Base-by-base conservation (phyloP, 2,113 vertebrate genomes). In the Chlamydotis undulata region DNA sequence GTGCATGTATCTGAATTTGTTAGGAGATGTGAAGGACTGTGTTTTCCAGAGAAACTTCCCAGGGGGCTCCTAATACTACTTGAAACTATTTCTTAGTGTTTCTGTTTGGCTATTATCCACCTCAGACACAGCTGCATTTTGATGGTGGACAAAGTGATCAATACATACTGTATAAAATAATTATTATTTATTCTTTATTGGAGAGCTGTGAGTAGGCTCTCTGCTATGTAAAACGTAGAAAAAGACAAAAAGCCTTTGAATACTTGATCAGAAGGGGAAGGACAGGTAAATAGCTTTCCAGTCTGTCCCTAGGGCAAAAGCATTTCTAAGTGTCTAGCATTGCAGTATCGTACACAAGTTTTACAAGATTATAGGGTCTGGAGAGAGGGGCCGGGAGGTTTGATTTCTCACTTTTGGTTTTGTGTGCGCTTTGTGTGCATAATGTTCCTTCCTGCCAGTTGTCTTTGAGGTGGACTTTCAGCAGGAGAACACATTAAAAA, bases 171-270 rank as follows among this genome's bases (percentile, higher is more conserved):
- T 95, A 71, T 71, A 78, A 77, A 90, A 83, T 82, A 92, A 95
- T 93, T 55, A 89, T 87, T 87, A 92, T 96, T 95, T 94, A 94
- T 89, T 80, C 93, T 83, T 95, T 93, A 92, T 87, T 4, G 59
- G 59, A 88, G 37, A 56, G 60, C 56, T 75, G 57, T 2, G 13
- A 77, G 35, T 88, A 63, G 78, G 70, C 81, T 95, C 26, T 39
- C 64, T 64, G 50, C 84, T 87, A 78, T 68, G 63, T 45, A 83
- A 96, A 93, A 84, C 3, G 9, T 23, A 68, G 55, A 31, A 89
- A 94, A 96, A 74, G 61, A 47, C 45, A 89, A 87, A 91, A 91
- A 91, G 59, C 12, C 33, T 80, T 88, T 80, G 63, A 63, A 63
- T 93, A 64, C 2, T 4, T 19, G 43, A 86, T 84, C n/a, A 57